A percentile compares a stretch with the other conserved stretches of the same genome.
These are phyloP conservation scores for Phyllotis vaccarum DNA, from an alignment of 2,797 vertebrate genomes.

Conservation along the genomic window DNA sequence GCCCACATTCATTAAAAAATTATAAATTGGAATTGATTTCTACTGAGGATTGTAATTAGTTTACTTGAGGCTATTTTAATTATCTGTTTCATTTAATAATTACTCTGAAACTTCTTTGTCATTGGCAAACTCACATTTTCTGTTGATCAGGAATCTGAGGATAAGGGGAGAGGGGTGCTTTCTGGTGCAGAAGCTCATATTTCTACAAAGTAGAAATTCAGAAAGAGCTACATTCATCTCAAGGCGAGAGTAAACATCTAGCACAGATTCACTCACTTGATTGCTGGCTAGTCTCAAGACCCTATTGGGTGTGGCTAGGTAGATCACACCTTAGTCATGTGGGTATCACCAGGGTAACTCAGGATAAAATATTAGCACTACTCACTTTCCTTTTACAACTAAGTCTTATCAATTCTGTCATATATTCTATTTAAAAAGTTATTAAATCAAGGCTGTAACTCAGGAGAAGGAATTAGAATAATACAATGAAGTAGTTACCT, in stretches of 20 bases:
- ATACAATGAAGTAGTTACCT: neutral
- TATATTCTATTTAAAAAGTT: neutral
- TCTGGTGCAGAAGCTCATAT: neutral
- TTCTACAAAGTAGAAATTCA: neutral
- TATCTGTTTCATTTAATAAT: conserved; percentile 58
- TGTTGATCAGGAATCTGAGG: neutral
- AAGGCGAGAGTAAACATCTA: neutral
- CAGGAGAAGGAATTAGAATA: neutral
- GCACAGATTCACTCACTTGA: neutral
- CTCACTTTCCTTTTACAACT: neutral
- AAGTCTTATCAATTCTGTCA: neutral
- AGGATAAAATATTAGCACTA: neutral
- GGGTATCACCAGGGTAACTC: neutral
- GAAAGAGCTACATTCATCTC: neutral
- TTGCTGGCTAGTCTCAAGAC: neutral
- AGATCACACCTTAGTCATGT: neutral
- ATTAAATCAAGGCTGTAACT: neutral
- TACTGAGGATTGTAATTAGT: neutral
- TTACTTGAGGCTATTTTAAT: conserved; percentile 1
- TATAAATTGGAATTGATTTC: conserved; percentile 55
- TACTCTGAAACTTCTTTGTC: neutral
- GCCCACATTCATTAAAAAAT: neutral
- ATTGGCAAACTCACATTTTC: neutral
- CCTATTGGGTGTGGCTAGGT: neutral
- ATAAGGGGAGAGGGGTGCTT: neutral